Evolutionary conservation across 2,113 vertebrate species (phyloP), one percentile per base, ranked within the genome.

Genomic region (Indri indri): DNA sequence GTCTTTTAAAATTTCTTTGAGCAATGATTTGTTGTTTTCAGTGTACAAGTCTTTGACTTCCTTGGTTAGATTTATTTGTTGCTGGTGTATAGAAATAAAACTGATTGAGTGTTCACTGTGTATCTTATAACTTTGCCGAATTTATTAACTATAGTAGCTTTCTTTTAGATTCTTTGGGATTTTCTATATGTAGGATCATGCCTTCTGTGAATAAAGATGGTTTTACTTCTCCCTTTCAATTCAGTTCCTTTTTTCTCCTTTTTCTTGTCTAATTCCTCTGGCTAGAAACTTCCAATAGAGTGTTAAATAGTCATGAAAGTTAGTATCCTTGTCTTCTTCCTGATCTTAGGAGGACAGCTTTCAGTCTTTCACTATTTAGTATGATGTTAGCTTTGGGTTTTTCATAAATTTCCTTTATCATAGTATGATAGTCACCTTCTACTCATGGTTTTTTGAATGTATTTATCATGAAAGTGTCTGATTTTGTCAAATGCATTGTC

Each of bases 271-370:
- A 80, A 74, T 18, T 93, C 12, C 34, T 82, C 65, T 89, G 32
- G 9, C 47, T 68, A 52, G 40, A 52, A 81, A 82, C 59, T 84
- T 84, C 32, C 18, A 59, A 11, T 34, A 32, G 30, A 34, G 0
- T 80, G 42, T 71, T 96, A 65, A 89, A 95, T 81, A 86, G 14
- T 86, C 27, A 40, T 93, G 25, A 68, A 90, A 93, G 30, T 40
- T 25, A 18, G 61, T n/a, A 57, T 52, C 42, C 25, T 93, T 91
- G 65, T 71, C 22, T 42, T 94, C 13, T 57, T 89, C 61, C 16
- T 92, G n/a, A 84, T 95, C 32, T 63, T 77, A 22, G 17, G 18
- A 92, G 23, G 23, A 89, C 76, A 90, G 8, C 68, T 82, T 82
- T 82, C 61, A 47, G 27, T 92, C 61, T 85, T n/a, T 85, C 50